Base-by-base conservation (phyloP, 2,888 invertebrate genomes). In the Apeira syringaria region DNA sequence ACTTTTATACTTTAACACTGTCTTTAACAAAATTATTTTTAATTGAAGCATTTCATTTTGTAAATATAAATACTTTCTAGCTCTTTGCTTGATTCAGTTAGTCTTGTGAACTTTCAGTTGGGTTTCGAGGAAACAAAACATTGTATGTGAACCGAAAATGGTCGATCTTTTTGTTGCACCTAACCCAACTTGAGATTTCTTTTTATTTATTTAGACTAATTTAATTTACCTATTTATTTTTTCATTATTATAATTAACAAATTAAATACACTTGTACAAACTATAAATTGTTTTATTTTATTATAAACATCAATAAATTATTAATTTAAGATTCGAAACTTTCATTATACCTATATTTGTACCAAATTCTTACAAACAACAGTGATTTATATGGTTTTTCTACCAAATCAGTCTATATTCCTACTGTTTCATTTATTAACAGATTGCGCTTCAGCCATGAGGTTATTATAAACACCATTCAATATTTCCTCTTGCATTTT, bases 181-280 rank as follows among this genome's bases (percentile, higher is more conserved):
- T 69, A 89, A 89, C 88, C 85, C 89, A 89, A 89, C 89, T 89
- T 89, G 89, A 89, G 89, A 89, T 80, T 88, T 87, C 86, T 66
- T 61, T 73, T 75, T 84, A 83, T 83, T 85, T 85, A 84, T 81
- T 82, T 82, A 79, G 76, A 69, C 62, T 74, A 75, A 68, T 68
- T 65, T 68, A 74, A 68, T 64, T 65, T 68, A 73, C 32, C 27
- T 67, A 38, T 66, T 86, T 87, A 87, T 88, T 87, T 84, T 86
- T 87, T 77, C 70, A 78, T 76, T 63, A 68, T 56, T 68, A 60
- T 63, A 68, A 18, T 17, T 66, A 76, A 69, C 71, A 78, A 78
- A 84, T 75, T 73, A 83, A 86, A 82, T 84, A 82, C 83, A 85
- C 67, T 76, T 86, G 88, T 88, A 88, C 86, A 89, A 88, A 87